Percentiles rank a stretch among this genome's conserved stretches.
Conservation (phyloP, 1,140 invertebrate species). For the Drosophila nannoptera region DNA sequence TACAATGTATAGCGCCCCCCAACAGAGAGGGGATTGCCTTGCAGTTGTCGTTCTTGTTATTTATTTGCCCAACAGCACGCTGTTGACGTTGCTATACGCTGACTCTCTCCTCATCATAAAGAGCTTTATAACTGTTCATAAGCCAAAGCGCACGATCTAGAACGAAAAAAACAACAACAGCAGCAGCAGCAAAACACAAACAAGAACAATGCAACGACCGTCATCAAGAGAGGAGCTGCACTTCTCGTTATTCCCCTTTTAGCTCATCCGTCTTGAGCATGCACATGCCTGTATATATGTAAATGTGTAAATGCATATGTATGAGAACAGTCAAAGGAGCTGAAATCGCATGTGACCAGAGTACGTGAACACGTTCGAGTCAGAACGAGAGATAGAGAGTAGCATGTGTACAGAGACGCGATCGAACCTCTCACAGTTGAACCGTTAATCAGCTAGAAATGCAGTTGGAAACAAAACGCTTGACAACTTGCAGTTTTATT, state of each 20-base stretch:
- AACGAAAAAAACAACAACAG: slow-evolving; percentile 39
- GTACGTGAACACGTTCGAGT: slow-evolving; percentile 39
- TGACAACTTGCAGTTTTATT: slow-evolving; percentile 37
- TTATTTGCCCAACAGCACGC: slow-evolving; percentile 65
- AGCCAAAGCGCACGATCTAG: slow-evolving; percentile 60
- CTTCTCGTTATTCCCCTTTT: slow-evolving; percentile 45
- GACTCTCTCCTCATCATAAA: slow-evolving; percentile 25
- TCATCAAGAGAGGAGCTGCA: slow-evolving; percentile 37
- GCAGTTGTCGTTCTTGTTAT: slow-evolving; percentile 35
- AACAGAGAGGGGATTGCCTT: slow-evolving; percentile 58
- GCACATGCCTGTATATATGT: slow-evolving; percentile 28
- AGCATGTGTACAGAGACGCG: not conserved
- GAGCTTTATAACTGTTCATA: slow-evolving; percentile 64
- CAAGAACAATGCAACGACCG: slow-evolving; percentile 37
- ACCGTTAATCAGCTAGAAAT: slow-evolving; percentile 61
- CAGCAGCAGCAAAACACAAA: slow-evolving; percentile 15
- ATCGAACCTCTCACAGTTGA: slow-evolving; percentile 33
- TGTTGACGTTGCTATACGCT: slow-evolving; percentile 67
- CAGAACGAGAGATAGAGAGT: slow-evolving; percentile 20
- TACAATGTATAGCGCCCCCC: slow-evolving; percentile 48
- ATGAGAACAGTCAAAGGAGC: slow-evolving; percentile 48
- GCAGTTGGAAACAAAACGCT: slow-evolving; percentile 58
- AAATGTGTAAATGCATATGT: slow-evolving; percentile 39
- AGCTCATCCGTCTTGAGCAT: slow-evolving; percentile 19
- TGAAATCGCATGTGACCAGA: slow-evolving; percentile 56